Evolutionary conservation across 2,888 invertebrate genomes (phyloP), one percentile per base, ranked within the genome.

Genomic region (Gerris lacustris): DNA sequence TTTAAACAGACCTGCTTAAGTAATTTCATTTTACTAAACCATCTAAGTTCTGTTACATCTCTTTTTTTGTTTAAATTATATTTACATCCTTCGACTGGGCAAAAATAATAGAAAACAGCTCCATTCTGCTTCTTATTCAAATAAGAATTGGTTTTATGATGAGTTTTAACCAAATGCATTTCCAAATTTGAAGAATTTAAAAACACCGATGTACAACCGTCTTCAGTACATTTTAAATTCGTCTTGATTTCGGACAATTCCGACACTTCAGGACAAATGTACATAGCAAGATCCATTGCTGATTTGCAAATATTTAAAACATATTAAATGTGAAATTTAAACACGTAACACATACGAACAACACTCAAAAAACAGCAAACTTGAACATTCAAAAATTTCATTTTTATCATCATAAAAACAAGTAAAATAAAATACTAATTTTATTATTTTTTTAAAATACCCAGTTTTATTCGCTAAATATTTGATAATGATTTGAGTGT

Each of bases 161-260:
- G 88, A 0, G 80, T 80, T 75, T 84, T 86, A 0, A 80, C 78
- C 6, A 88, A 75, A 76, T 90, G 89, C 73, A 83, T 79, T 72
- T 82, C 81, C 45, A 85, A 79, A 75, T 85, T 84, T 9, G 85
- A 81, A 44, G 81, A 79, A 71, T 84, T 84, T 43, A 80, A 81
- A 76, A 86, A 86, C 4, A 80, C 78, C 44, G 80, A 80, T 0
- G 77, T 74, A 73, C 84, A 85, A 45, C 81, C 81, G 6, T 79
- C 76, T 74, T 82, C 81, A 0, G 82, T 73, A 73, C 83, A 83
- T 44, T 70, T 70, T 11, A 73, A 69, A 68, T 75, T 72, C n/a
- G 73, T 75, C 15, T 72, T 63, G 7, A 73, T 73, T 69, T 73
- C 73, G 15, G 70, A 68, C 15, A 75, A 63, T 71, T 75, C 74